Percentiles rank a stretch among this genome's conserved stretches.
These are phyloP conservation scores for Ambastaia sidthimunki DNA, from an alignment of 2,797 vertebrate species.

Conservation along the genomic window DNA sequence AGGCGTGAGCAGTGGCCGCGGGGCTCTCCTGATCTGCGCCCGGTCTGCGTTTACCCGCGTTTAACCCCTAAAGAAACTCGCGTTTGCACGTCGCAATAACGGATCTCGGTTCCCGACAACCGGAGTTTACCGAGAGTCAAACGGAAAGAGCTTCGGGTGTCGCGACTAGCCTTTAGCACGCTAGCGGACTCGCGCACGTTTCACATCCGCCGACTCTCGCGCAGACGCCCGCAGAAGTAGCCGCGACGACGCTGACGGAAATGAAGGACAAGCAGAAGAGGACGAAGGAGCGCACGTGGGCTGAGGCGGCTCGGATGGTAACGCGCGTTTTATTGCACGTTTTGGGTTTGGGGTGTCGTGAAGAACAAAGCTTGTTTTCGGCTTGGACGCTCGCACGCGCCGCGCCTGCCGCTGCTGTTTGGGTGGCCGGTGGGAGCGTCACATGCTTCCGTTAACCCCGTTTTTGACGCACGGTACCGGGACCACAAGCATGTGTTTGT, in stretches of 20 bases:
- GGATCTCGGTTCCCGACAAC: background rate
- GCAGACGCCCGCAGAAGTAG: conserved; percentile 53
- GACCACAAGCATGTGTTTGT: background rate
- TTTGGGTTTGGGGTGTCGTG: conserved; percentile 2
- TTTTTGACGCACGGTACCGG: background rate
- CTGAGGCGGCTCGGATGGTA: conserved; percentile 96
- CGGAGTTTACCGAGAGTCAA: background rate
- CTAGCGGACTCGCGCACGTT: conserved; percentile 52
- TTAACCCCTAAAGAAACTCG: conserved; percentile 49
- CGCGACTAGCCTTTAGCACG: conserved; percentile 35
- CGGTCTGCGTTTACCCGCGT: conserved; percentile 60
- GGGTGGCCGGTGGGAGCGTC: conserved; percentile 19
- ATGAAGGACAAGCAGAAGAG: conserved; percentile 99
- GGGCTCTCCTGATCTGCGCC: conserved; percentile 61
- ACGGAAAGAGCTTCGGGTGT: conserved; percentile 35
- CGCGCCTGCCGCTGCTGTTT: conserved; percentile 1
- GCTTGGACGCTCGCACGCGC: conserved; percentile 32
- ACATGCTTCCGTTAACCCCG: background rate
- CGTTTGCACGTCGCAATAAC: conserved; percentile 3
- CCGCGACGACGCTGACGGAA: conserved; percentile 72
- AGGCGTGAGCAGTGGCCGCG: conserved; percentile 57
- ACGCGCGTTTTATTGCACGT: conserved; percentile 7
- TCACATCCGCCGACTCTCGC: conserved; percentile 59
- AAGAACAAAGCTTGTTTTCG: conserved; percentile 44
- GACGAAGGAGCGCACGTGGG: conserved; percentile 99